Evolutionary conservation across 2,888 invertebrate genomes (phyloP), one percentile per base, ranked within the genome.

Genomic region (Pasiphila rectangulata): DNA sequence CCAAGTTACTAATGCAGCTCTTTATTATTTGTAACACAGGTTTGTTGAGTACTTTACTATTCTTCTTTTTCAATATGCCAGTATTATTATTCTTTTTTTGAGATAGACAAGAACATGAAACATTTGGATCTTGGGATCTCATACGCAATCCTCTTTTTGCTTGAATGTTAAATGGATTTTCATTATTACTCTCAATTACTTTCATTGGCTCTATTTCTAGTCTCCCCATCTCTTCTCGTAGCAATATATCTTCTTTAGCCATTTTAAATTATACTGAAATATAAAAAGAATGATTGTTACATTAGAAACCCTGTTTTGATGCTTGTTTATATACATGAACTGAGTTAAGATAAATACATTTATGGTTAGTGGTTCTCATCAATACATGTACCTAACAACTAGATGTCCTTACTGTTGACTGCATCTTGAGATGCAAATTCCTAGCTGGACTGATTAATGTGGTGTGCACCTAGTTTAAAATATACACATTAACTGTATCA

Each of bases 121-220:
- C 50, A 40, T 65, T 69, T 46, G 65, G 68, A 21, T 58, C 35
- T 17, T 51, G 46, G 19, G 54, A 56, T 59, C 59, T 72, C 44
- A 66, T 56, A 20, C 55, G 48, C 36, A 54, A 49, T 37, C 36
- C 49, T 32, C 44, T 59, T 54, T 56, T 66, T 17, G 55, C 42
- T 23, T 40, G 39, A 30, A 36, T 12, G 32, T 36, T 39, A 17
- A 85, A 83, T 30, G 84, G 83, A 51, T 85, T 84, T 45, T 79
- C 79, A 59, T 75, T 74, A 48, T 59, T 74, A 42, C 56, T 59
- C 64, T 51, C 70, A 70, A 50, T 67, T 23, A 64, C 43, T 69
- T 83, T 79, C 29, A 70, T 63, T 17, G 89, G 83, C 57, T 90
- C 89, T 67, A 92, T 91, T 80, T 91, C 89, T 53, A 92, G 69